These are phyloP conservation scores for Xenopus petersii DNA, from an alignment of 2,797 vertebrate genomes.

Conservation along the genomic window DNA sequence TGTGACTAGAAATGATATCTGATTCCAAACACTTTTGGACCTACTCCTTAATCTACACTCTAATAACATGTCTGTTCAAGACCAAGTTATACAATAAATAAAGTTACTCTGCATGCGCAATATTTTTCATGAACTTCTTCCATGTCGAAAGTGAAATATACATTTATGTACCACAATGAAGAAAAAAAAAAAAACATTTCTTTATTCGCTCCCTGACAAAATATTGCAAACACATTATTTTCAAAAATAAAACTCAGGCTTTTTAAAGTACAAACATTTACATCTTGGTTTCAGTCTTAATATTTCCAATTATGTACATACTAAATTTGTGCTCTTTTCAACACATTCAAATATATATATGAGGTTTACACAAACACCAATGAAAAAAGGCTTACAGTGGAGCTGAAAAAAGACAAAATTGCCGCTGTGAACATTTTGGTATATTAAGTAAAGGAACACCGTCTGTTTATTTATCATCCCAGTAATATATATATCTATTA, in stretches of 20 bases:
- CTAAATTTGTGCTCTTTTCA: slow-evolving; percentile 58
- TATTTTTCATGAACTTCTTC: no score
- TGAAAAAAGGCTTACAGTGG: no score
- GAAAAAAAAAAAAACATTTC: slow-evolving; percentile 47
- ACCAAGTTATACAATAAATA: no score
- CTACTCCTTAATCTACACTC: no score
- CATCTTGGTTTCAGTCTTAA: slow-evolving; percentile 55
- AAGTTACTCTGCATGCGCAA: no score
- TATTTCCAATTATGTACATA: slow-evolving; percentile 59
- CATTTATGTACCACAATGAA: neutral
- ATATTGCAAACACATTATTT: slow-evolving; percentile 51
- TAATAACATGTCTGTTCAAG: no score
- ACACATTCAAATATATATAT: slow-evolving; percentile 51
- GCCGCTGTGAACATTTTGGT: no score
- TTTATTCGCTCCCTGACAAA: slow-evolving; percentile 52
- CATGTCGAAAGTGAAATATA: neutral
- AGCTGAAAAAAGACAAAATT: neutral
- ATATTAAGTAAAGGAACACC: no score
- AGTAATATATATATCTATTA: no score
- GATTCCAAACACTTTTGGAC: no score
- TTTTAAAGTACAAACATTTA: slow-evolving; percentile 67
- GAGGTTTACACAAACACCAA: slow-evolving; percentile 3
- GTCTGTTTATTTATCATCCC: no score
- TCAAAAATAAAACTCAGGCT: slow-evolving; percentile 62
- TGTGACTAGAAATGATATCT: no score